These are phyloP conservation scores for Salarias fasciatus DNA, from an alignment of 2,797 vertebrate species.

Conservation along the genomic window DNA sequence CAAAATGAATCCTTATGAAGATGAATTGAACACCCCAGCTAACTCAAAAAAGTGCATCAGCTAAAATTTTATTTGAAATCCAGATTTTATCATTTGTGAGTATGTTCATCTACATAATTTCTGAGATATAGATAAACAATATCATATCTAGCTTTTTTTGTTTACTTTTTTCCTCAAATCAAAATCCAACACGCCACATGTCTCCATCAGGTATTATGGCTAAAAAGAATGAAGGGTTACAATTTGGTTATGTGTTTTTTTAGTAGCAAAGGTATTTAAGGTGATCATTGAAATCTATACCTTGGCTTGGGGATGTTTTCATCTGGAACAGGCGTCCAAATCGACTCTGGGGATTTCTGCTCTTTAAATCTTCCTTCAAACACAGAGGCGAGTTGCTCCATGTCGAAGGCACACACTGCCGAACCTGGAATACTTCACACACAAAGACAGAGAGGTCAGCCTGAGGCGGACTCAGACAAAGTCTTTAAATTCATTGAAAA, in stretches of 20 bases:
- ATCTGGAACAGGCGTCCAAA: constrained; percentile 95
- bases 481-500: constrained; percentile 44
- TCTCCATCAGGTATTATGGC: too few relatives aligned
- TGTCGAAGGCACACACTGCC: constrained; percentile 95
- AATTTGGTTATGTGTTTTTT: too few relatives aligned
- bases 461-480: constrained; percentile 13
- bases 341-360: constrained; percentile 95
- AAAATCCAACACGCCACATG: too few relatives aligned
- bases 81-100: too few relatives aligned
- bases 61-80: too few relatives aligned
- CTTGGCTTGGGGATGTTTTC: constrained; percentile 93
- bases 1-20: constrained; percentile 20
- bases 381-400: constrained; percentile 90
- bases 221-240: too few relatives aligned
- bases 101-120: too few relatives aligned
- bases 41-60: too few relatives aligned
- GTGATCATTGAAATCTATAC: constrained; percentile 76
- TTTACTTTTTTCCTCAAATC: too few relatives aligned
- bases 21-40: constrained; percentile 1
- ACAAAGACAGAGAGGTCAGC: constrained; percentile 14
- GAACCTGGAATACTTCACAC: constrained; percentile 92
- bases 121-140: too few relatives aligned
- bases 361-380: constrained; percentile 97
- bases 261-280: constrained; percentile 43
- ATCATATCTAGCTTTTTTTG: too few relatives aligned